phyloP scores from a whole-genome alignment of 2,113 vertebrate species.

The Opisthocomus hoazin region DNA sequence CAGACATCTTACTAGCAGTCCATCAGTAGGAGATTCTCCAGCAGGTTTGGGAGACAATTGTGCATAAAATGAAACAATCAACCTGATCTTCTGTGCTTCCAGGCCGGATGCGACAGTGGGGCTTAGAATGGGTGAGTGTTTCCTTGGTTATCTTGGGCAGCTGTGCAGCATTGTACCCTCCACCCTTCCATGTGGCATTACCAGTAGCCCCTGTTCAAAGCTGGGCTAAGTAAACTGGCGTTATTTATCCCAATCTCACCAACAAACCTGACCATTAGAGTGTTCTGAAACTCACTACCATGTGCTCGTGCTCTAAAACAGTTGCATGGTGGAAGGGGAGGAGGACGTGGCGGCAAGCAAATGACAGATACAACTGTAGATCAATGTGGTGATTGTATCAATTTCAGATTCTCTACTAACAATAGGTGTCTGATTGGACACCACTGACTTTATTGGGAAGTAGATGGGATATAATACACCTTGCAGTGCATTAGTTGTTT shows the following conservation, averaged over 20 bases:
- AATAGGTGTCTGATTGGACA: constrained; percentile 79
- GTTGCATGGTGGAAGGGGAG: not conserved
- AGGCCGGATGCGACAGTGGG: not conserved
- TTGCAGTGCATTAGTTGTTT: constrained; percentile 71
- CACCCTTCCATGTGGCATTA: not conserved
- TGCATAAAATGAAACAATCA: constrained; percentile 30
- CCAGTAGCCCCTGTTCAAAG: not conserved
- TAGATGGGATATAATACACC: constrained; percentile 70
- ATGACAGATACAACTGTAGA: constrained; percentile 71
- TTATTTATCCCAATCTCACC: not conserved
- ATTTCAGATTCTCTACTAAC: constrained; percentile 77
- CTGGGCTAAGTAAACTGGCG: not conserved
- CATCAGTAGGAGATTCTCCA: not conserved
- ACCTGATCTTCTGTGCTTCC: not conserved
- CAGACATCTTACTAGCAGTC: not conserved
- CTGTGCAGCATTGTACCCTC: not conserved
- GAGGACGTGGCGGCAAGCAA: constrained; percentile 3
- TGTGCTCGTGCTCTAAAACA: not conserved
- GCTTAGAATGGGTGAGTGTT: not conserved
- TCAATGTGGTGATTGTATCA: constrained; percentile 80
- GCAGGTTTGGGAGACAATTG: not conserved
- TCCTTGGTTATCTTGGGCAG: not conserved
- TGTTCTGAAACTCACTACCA: constrained; percentile 16
- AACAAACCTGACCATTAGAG: not conserved
- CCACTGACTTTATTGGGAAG: constrained; percentile 75